A percentile compares a stretch with the other conserved stretches of the same genome.
Conservation (phyloP, 2,888 invertebrate species). For the Stenurella melanura region DNA sequence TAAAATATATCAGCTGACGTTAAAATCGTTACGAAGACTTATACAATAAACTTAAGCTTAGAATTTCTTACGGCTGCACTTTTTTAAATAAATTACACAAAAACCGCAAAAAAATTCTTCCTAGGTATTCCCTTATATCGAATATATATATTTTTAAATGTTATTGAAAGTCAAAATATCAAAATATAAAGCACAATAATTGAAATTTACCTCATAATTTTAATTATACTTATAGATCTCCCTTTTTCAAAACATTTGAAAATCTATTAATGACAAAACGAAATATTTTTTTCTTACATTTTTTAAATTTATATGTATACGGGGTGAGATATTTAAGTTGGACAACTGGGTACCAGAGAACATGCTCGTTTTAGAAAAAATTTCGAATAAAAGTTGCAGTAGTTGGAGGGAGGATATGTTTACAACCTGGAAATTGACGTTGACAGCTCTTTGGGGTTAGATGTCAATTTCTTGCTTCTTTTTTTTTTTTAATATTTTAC, state of each 20-base stretch:
- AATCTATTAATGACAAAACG: constrained; percentile 24
- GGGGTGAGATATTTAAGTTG: too few relatives aligned
- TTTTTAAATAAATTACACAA: constrained; percentile 22
- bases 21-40: constrained; percentile 8
- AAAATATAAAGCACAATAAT: constrained; percentile 60
- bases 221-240: constrained; percentile 51
- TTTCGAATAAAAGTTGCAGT: too few relatives aligned
- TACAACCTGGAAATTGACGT: too few relatives aligned
- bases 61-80: constrained; percentile 22
- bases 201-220: constrained; percentile 56
- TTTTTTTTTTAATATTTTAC: too few relatives aligned
- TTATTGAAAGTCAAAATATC: constrained; percentile 50
- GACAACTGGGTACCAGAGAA: too few relatives aligned
- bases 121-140: constrained; percentile 29
- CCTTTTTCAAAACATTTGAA: constrained; percentile 41
- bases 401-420: too few relatives aligned
- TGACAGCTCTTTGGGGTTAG: too few relatives aligned
- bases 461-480: too few relatives aligned
- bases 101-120: constrained; percentile 24
- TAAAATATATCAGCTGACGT: background rate
- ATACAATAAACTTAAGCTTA: constrained; percentile 12
- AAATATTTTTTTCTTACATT: constrained; percentile 21
- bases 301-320: background rate
- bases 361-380: too few relatives aligned
- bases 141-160: constrained; percentile 42